A percentile compares a stretch with the other conserved stretches of the same genome.
These are phyloP conservation scores for Mimas tiliae DNA, from an alignment of 2,888 invertebrate genomes.

Conservation along the genomic window DNA sequence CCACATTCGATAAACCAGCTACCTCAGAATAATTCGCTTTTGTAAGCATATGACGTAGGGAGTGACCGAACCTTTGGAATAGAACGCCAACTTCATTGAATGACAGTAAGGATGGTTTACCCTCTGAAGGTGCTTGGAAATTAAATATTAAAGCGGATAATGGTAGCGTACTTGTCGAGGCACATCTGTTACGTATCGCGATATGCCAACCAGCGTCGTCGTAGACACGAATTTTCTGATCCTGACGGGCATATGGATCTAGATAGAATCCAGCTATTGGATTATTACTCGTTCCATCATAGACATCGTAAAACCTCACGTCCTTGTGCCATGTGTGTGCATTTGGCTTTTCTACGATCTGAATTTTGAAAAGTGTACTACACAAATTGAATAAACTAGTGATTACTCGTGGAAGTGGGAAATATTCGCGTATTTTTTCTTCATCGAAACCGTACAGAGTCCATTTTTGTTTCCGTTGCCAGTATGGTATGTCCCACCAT, in stretches of 20 bases:
- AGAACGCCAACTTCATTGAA: conserved; percentile 90
- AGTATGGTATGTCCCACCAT: conserved; percentile 94
- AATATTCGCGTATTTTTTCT: conserved; percentile 90
- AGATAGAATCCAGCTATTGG: conserved; percentile 94
- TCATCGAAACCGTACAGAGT: conserved; percentile 88
- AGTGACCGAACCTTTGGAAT: conserved; percentile 94
- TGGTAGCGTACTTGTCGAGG: conserved; percentile 87
- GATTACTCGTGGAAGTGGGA: conserved; percentile 92
- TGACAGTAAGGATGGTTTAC: conserved; percentile 88
- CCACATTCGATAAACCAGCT: conserved; percentile 93
- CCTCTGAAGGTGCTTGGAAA: conserved; percentile 87
- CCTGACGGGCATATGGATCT: conserved; percentile 90
- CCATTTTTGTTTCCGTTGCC: conserved; percentile 91
- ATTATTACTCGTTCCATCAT: conserved; percentile 86
- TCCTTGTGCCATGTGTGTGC: conserved; percentile 93
- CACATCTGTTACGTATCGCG: conserved; percentile 89
- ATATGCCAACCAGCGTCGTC: conserved; percentile 91
- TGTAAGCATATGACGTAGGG: conserved; percentile 93
- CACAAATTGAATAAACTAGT: conserved; percentile 90
- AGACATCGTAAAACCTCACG: conserved; percentile 92
- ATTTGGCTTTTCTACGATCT: conserved; percentile 87
- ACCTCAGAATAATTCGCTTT: conserved; percentile 92
- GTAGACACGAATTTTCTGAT: conserved; percentile 86
- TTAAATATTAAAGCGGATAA: conserved; percentile 93
- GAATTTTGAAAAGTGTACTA: conserved; percentile 91